Evolutionary conservation across 2,113 vertebrate genomes (phyloP).

Genomic region (Aspidoscelis tigris): DNA sequence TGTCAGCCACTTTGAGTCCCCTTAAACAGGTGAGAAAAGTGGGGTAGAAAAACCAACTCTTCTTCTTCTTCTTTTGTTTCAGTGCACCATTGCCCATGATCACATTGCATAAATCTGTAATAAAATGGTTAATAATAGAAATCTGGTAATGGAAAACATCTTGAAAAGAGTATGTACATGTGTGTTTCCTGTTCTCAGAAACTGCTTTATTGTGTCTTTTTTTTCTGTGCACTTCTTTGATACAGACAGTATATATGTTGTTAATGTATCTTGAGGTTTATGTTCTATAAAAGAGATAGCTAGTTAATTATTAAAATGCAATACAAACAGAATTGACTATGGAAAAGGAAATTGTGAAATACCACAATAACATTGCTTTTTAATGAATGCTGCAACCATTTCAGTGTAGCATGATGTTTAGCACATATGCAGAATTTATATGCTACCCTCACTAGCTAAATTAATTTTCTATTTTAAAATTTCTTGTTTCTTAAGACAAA

Average conservation of each 20-base stretch:
- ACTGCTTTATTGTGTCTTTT: conserved; percentile 36
- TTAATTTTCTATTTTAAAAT: conserved; percentile 61
- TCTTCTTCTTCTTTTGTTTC: not conserved
- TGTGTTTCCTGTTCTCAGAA: conserved; percentile 40
- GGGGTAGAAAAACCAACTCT: too few relatives aligned
- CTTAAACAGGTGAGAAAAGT: too few relatives aligned
- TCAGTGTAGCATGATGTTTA: conserved; percentile 12
- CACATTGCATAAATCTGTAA: conserved; percentile 1
- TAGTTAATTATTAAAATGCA: conserved; percentile 66
- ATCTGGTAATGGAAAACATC: conserved; percentile 38
- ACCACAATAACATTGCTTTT: conserved; percentile 25
- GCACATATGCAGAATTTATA: conserved; percentile 44
- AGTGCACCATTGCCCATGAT: not conserved
- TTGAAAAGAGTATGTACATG: conserved; percentile 26
- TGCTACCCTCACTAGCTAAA: conserved; percentile 56
- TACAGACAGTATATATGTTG: conserved; percentile 37
- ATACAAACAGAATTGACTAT: conserved; percentile 50
- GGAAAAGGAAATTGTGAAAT: conserved; percentile 41
- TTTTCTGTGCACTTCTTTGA: conserved; percentile 45
- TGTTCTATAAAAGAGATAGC: conserved; percentile 39
- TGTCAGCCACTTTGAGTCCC: too few relatives aligned
- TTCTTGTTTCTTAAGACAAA: conserved; percentile 61
- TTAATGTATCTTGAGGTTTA: conserved; percentile 55
- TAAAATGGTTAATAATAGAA: conserved; percentile 39
- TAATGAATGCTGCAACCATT: conserved; percentile 35